phyloP scores from a whole-genome alignment of 2,797 vertebrate species.

The Cetoscarus ocellatus region DNA sequence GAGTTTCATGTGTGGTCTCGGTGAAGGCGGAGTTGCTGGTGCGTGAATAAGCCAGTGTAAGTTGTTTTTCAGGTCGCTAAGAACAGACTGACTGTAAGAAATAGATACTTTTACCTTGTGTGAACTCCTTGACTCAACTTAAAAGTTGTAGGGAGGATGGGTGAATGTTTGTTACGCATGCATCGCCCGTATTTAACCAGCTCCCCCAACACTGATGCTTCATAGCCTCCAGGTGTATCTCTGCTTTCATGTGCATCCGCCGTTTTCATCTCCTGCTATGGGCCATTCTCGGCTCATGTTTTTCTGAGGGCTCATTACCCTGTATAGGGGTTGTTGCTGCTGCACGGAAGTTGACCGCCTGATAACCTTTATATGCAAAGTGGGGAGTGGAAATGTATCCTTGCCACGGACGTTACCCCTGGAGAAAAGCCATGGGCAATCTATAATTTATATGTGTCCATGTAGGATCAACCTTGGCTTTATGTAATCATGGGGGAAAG shows the following conservation, averaged over 20 bases:
- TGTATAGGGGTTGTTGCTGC: constrained; percentile 32
- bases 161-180: constrained; percentile 10
- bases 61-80: constrained; percentile 46
- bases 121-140: constrained; percentile 1
- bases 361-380: constrained; percentile 36
- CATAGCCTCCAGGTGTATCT: constrained; percentile 62
- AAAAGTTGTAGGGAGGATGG: constrained; percentile 42
- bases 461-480: constrained; percentile 46
- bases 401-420: constrained; percentile 10
- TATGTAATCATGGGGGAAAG: constrained; percentile 53
- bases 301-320: constrained; percentile 44
- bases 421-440: constrained; percentile 30
- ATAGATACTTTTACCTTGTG: constrained; percentile 7
- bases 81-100: constrained; percentile 12
- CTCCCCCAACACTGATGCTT: constrained; percentile 20
- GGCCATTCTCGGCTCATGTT: constrained; percentile 24
- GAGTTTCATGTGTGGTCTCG: constrained; percentile 54
- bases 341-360: constrained; percentile 34
- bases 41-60: constrained; percentile 60
- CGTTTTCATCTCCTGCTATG: constrained; percentile 33
- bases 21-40: constrained; percentile 21
- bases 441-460: constrained; percentile 61
- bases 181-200: constrained; percentile 41
- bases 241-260: constrained; percentile 49
- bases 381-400: background rate